Evolutionary conservation across 2,113 vertebrate genomes (phyloP).

Genomic region (Ptilonorhynchus violaceus): DNA sequence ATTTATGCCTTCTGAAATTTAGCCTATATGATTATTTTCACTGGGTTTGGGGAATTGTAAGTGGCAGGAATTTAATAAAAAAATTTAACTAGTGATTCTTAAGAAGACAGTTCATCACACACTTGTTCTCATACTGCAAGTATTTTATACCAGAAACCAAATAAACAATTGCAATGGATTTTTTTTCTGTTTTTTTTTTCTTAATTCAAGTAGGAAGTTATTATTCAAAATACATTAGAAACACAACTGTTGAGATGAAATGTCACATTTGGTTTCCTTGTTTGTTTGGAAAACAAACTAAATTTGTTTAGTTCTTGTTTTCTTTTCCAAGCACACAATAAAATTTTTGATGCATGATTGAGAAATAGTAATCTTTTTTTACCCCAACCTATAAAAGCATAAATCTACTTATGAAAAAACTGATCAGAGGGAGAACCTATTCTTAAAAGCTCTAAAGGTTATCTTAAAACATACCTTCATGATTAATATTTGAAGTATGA

Average conservation of each 20-base stretch:
- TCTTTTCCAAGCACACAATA: background rate
- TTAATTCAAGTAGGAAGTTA: background rate
- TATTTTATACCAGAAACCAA: background rate
- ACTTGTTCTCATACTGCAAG: background rate
- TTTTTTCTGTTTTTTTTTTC: background rate
- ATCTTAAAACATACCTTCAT: background rate
- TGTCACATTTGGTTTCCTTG: background rate
- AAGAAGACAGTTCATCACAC: background rate
- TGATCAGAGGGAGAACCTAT: accelerated
- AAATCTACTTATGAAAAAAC: background rate
- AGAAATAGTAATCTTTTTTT: background rate
- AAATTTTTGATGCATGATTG: background rate
- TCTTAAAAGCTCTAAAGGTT: background rate
- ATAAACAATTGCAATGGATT: background rate
- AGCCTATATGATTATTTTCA: background rate
- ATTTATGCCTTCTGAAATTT: background rate
- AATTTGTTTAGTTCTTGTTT: background rate
- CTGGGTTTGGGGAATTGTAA: background rate
- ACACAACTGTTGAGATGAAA: background rate
- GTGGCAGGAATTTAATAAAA: background rate
- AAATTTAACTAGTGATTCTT: background rate
- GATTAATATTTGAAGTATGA: background rate
- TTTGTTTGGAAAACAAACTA: no score
- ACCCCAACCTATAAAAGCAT: background rate
- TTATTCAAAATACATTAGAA: background rate